Percentiles rank a stretch among this genome's conserved stretches.
Conservation (phyloP, 2,113 vertebrate genomes). For the Chaetodon auriga region DNA sequence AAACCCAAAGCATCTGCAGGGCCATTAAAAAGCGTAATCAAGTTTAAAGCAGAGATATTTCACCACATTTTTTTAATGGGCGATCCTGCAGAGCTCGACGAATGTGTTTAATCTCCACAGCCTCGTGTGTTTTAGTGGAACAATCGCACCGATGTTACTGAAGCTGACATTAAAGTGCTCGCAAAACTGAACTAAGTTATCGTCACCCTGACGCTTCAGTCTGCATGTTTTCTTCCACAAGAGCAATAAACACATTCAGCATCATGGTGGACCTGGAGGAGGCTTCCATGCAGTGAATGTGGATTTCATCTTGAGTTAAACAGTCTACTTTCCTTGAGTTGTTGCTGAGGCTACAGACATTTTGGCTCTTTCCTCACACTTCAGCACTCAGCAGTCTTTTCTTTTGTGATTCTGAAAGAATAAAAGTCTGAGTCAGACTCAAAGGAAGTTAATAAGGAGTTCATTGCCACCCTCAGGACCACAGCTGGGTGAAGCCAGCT, state of each 20-base stretch:
- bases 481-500: not conserved
- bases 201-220: not conserved
- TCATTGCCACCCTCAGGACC: not conserved
- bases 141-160: not conserved
- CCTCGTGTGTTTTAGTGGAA: not conserved
- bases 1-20: slow-evolving; percentile 6
- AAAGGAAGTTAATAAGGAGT: not conserved
- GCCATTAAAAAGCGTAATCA: slow-evolving; percentile 25
- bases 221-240: not conserved
- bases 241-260: not conserved
- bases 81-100: not conserved
- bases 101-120: not conserved
- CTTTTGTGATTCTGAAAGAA: not conserved
- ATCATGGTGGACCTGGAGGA: no score
- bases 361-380: no score
- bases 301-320: no score
- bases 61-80: not conserved
- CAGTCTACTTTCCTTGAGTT: not conserved
- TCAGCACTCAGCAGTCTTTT: not conserved
- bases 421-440: not conserved
- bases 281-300: not conserved
- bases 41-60: slow-evolving; percentile 24
- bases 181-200: not conserved
- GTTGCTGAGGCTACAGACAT: no score
- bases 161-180: not conserved